phyloP scores from a whole-genome alignment of 53 echinoderm and acorn worm genomes.

The Luidia sarsii region DNA sequence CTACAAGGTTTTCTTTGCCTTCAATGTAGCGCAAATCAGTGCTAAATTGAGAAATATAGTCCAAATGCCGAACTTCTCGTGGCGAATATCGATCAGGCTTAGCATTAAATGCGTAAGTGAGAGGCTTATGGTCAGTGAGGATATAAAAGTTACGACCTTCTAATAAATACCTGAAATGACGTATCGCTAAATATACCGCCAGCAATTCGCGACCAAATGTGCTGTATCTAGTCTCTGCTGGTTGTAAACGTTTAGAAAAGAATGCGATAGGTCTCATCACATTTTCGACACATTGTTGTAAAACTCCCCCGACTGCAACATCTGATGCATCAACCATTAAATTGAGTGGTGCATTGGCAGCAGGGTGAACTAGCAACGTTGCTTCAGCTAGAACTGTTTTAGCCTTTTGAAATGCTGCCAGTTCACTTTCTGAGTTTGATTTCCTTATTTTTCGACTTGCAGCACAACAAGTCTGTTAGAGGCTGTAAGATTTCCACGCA shows the following conservation, averaged over 20 bases:
- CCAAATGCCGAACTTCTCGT: too few species aligned
- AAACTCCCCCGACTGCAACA: neutral
- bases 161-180: constrained; percentile 53
- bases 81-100: too few species aligned
- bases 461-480: neutral
- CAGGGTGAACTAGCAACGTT: constrained; percentile 17
- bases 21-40: neutral
- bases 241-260: too few species aligned
- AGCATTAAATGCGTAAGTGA: constrained; percentile 39
- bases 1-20: neutral
- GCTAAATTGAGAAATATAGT: neutral
- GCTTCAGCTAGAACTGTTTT: constrained; percentile 43
- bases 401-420: constrained; percentile 6
- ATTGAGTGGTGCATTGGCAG: neutral
- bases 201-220: too few species aligned
- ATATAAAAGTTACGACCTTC: too few species aligned
- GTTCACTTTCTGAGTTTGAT: too few species aligned
- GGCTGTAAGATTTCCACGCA: constrained; percentile 5
- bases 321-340: too few species aligned
- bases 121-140: too few species aligned
- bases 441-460: neutral
- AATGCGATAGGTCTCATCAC: neutral
- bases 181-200: constrained; percentile 50
- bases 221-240: too few species aligned
- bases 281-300: neutral